phyloP scores from a whole-genome alignment of 2,888 invertebrate genomes.

The Lysandra bellargus region DNA sequence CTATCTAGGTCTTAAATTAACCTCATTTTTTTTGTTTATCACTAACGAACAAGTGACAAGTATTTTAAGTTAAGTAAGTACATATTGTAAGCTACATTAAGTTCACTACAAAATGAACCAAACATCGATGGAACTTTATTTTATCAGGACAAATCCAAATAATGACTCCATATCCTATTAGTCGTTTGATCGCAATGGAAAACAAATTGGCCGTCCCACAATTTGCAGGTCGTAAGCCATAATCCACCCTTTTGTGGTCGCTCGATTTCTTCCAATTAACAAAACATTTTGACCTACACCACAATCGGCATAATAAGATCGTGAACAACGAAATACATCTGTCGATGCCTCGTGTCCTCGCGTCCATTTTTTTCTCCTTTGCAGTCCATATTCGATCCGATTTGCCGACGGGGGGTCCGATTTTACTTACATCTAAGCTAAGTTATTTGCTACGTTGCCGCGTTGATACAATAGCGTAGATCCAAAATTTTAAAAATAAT shows the following conservation, averaged over 20 bases:
- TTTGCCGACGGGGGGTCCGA: constrained; percentile 71
- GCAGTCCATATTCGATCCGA: constrained; percentile 66
- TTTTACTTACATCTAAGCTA: constrained; percentile 61
- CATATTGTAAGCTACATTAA: too few relatives aligned
- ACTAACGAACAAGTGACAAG: too few relatives aligned
- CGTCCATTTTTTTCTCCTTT: constrained; percentile 65
- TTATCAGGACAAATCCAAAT: not conserved
- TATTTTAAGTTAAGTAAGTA: too few relatives aligned
- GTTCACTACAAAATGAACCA: too few relatives aligned
- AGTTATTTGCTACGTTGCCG: constrained; percentile 69
- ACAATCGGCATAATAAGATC: constrained; percentile 65
- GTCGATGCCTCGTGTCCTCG: constrained; percentile 73
- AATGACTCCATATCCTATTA: not conserved
- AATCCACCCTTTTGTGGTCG: constrained; percentile 47
- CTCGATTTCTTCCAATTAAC: constrained; percentile 57
- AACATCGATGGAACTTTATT: too few relatives aligned
- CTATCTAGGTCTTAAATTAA: too few relatives aligned
- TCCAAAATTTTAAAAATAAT: constrained; percentile 41
- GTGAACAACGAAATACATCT: constrained; percentile 64
- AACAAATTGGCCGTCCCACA: constrained; percentile 11
- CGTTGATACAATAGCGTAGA: constrained; percentile 74
- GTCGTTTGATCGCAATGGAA: not conserved
- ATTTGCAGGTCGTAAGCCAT: constrained; percentile 42
- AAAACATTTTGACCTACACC: constrained; percentile 52
- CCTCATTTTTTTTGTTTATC: too few relatives aligned